phyloP scores from a whole-genome alignment of 2,888 invertebrate species.

The Tiliacea citrago region DNA sequence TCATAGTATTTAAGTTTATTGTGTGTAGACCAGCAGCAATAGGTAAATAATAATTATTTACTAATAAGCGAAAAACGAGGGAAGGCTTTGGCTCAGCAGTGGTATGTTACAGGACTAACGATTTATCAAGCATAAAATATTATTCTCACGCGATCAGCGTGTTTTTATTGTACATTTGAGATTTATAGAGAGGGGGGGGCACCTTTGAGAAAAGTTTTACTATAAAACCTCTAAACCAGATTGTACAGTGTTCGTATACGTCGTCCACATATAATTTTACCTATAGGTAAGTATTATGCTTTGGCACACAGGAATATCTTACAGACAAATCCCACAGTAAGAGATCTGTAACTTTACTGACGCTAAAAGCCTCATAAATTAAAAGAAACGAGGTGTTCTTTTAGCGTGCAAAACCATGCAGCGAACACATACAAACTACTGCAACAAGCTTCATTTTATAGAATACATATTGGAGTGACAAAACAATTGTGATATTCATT shows the following conservation, averaged over 20 bases:
- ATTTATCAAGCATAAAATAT: no score
- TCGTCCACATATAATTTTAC: neutral
- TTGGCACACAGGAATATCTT: neutral
- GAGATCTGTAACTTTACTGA: neutral
- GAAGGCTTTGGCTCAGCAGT: no score
- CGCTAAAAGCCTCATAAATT: no score
- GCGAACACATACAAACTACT: neutral
- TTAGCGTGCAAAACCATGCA: neutral
- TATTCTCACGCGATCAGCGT: no score
- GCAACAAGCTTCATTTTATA: neutral
- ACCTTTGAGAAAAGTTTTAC: no score
- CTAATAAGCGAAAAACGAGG: no score
- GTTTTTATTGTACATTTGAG: no score
- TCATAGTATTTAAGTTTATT: neutral
- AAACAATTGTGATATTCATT: constrained; percentile 40
- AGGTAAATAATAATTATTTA: neutral
- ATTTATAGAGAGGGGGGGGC: no score
- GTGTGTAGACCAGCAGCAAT: neutral
- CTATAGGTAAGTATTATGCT: neutral
- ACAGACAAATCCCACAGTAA: neutral
- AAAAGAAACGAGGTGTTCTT: no score
- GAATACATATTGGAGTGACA: constrained; percentile 14
- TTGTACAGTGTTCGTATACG: neutral
- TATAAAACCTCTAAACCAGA: no score
- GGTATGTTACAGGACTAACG: no score